These are phyloP conservation scores for Nerophis lumbriciformis DNA, from an alignment of 2,113 vertebrate species.

Conservation along the genomic window DNA sequence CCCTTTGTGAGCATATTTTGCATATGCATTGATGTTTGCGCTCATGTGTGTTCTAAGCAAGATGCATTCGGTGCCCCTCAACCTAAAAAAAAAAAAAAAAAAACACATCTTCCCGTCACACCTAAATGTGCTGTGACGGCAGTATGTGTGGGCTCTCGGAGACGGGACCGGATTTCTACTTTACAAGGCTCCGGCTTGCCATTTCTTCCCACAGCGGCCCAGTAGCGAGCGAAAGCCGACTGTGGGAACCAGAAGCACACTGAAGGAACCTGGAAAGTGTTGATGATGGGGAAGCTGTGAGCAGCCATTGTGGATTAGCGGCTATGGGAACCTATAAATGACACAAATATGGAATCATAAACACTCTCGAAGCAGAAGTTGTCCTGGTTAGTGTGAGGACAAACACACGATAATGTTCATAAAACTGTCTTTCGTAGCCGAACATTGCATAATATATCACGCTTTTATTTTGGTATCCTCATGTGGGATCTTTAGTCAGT, in stretches of 20 bases:
- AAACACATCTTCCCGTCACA: conserved; percentile 33
- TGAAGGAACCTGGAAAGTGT: conserved; percentile 15
- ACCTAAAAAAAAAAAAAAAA: background rate
- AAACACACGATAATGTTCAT: conserved; percentile 33
- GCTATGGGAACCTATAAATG: conserved; percentile 27
- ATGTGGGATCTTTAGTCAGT: no score
- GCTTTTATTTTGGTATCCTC: conserved; percentile 2
- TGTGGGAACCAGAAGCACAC: conserved; percentile 20
- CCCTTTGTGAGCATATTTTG: conserved; percentile 26
- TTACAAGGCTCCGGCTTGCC: background rate
- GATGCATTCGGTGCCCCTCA: background rate
- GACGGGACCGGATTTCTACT: conserved; percentile 6
- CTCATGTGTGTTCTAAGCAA: conserved; percentile 19
- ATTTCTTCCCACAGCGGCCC: conserved; percentile 34
- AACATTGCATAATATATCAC: background rate
- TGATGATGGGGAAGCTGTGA: conserved; percentile 1
- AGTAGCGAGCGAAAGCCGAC: background rate
- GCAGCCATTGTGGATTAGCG: background rate
- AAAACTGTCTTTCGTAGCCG: conserved; percentile 37
- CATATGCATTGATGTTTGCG: conserved; percentile 25
- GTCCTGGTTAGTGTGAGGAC: conserved; percentile 31
- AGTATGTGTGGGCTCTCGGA: conserved; percentile 42
- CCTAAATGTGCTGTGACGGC: conserved; percentile 42
- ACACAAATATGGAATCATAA: conserved; percentile 18
- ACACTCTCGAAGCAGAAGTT: conserved; percentile 50